Evolutionary conservation across 2,888 invertebrate species (phyloP).

Genomic region (Callosobruchus maculatus): DNA sequence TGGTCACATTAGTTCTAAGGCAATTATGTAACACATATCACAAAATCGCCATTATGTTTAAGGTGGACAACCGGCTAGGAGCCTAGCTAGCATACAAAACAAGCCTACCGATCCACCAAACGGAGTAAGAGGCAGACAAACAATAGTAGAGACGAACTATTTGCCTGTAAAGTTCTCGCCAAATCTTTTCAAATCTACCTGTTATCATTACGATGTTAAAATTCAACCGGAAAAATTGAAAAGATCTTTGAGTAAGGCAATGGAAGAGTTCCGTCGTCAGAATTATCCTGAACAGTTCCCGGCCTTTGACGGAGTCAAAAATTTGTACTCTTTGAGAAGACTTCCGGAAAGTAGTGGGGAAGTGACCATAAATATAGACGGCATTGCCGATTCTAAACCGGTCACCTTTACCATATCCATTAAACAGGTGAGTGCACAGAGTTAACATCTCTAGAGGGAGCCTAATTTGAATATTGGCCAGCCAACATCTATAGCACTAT

Average conservation of each 20-base stretch:
- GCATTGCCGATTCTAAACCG: background rate
- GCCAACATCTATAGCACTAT: too few relatives aligned
- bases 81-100: background rate
- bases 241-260: background rate
- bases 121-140: background rate
- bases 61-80: background rate
- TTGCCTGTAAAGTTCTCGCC: background rate
- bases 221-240: conserved; percentile 1
- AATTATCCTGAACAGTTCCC: background rate
- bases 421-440: background rate
- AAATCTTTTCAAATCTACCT: background rate
- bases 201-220: conserved; percentile 1
- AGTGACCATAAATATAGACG: background rate
- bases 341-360: background rate
- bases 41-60: background rate
- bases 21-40: too few relatives aligned
- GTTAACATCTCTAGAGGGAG: too few relatives aligned
- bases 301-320: background rate
- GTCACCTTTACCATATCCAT: background rate
- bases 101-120: background rate
- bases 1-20: too few relatives aligned
- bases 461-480: too few relatives aligned
- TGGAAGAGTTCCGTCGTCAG: background rate
- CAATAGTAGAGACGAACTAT: conserved; percentile 2
- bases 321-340: background rate